Conservation (phyloP, 2,888 invertebrate genomes). For the Pomacea canaliculata region DNA sequence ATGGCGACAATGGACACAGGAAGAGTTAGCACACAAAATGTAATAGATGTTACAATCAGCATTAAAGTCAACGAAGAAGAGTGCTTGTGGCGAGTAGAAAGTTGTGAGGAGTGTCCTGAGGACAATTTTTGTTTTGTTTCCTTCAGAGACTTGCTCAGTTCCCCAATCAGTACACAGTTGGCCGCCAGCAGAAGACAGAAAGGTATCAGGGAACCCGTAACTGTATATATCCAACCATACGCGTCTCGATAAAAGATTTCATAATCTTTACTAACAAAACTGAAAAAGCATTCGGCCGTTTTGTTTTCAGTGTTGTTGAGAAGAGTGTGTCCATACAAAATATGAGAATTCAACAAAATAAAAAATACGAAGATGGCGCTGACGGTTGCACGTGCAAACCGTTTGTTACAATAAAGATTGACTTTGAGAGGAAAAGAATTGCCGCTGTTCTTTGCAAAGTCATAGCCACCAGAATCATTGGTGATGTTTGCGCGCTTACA, state of each 20-base stretch:
- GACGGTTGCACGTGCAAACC: background rate
- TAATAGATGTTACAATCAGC: too few relatives aligned
- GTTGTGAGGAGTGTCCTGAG: too few relatives aligned
- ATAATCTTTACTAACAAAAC: slow-evolving; percentile 9
- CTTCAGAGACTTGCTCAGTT: too few relatives aligned
- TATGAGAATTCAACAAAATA: slow-evolving; percentile 4
- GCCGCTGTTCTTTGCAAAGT: too few relatives aligned
- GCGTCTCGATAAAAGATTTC: background rate
- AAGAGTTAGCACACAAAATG: too few relatives aligned
- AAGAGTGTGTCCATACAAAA: slow-evolving; percentile 3
- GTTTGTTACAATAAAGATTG: too few relatives aligned
- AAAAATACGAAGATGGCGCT: background rate
- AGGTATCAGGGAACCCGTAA: background rate
- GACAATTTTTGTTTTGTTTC: too few relatives aligned
- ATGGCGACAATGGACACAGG: too few relatives aligned
- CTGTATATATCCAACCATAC: slow-evolving; percentile 8
- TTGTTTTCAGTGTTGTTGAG: background rate
- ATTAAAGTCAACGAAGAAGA: too few relatives aligned
- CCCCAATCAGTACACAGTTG: slow-evolving; percentile 5
- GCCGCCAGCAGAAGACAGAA: slow-evolving; percentile 1
- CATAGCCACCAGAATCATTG: too few relatives aligned
- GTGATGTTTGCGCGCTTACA: slow-evolving; percentile 12
- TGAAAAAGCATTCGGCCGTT: background rate
- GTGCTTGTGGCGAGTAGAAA: too few relatives aligned
- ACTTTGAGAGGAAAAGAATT: too few relatives aligned